A percentile compares a stretch with the other conserved stretches of the same genome.
Conservation (phyloP, 2,113 vertebrate species). For the Willisornis vidua region DNA sequence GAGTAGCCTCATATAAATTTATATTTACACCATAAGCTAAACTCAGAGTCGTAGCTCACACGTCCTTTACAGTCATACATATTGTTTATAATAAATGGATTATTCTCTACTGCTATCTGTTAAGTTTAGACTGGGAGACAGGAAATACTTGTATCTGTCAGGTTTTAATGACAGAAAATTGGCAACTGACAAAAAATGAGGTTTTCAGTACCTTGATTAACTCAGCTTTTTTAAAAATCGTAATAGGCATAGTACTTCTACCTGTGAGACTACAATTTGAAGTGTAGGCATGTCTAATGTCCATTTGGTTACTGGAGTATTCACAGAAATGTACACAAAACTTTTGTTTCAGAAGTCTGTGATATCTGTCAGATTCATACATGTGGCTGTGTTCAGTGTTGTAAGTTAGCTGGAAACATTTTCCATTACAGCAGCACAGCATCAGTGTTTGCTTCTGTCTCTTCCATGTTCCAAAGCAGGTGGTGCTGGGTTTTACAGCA, state of each 20-base stretch:
- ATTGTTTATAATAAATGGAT: background rate
- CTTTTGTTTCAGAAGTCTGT: background rate
- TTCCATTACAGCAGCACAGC: background rate
- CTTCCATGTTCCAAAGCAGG: background rate
- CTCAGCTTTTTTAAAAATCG: background rate
- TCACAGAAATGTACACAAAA: background rate
- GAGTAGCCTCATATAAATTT: background rate
- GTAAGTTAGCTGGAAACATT: background rate
- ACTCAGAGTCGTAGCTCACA: background rate
- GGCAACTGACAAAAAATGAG: background rate
- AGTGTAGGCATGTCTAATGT: background rate
- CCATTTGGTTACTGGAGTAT: background rate
- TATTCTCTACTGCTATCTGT: background rate
- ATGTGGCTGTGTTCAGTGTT: background rate
- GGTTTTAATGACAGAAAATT: background rate
- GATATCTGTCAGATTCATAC: background rate
- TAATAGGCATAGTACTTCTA: background rate
- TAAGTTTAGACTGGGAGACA: background rate
- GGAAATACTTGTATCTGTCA: background rate
- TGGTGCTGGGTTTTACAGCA: background rate
- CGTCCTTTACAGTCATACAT: rapidly evolving
- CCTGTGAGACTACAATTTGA: background rate
- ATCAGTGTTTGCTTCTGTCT: background rate
- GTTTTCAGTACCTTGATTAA: background rate
- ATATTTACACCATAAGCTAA: background rate